Conservation (phyloP, 2,888 invertebrate species). For the Phyllotreta striolata region DNA sequence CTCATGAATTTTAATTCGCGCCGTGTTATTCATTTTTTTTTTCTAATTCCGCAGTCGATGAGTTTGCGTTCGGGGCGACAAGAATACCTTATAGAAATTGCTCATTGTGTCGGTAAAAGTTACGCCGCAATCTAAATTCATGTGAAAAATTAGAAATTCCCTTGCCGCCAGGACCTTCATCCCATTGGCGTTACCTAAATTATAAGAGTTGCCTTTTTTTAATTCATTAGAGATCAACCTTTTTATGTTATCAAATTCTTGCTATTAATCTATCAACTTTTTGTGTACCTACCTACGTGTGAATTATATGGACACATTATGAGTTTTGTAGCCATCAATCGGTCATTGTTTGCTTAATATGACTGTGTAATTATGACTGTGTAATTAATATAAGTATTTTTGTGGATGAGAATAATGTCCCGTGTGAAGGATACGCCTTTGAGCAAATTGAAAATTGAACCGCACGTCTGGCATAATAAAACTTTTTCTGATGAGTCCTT, state of each 20-base stretch:
- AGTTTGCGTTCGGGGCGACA: slow-evolving; percentile 17
- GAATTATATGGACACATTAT: no score
- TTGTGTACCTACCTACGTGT: no score
- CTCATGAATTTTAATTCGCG: slow-evolving; percentile 25
- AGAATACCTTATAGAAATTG: slow-evolving; percentile 28
- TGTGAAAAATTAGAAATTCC: slow-evolving; percentile 32
- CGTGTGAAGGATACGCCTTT: neutral
- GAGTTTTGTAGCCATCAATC: no score
- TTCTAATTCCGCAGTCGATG: slow-evolving; percentile 19
- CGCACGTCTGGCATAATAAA: slow-evolving; percentile 18
- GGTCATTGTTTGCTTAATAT: no score
- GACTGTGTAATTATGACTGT: no score
- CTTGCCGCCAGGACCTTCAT: slow-evolving; percentile 3
- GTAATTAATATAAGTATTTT: no score
- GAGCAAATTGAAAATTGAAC: neutral
- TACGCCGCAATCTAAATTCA: slow-evolving; percentile 31
- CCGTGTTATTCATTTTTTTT: slow-evolving; percentile 11
- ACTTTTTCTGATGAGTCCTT: slow-evolving; percentile 25
- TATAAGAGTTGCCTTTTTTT: neutral
- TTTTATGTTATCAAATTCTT: no score
- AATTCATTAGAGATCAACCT: no score
- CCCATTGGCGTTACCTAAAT: slow-evolving; percentile 8
- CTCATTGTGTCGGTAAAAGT: slow-evolving; percentile 30
- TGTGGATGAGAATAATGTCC: no score
- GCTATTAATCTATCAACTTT: no score